Base-by-base conservation (phyloP, 2,113 vertebrate genomes). In the Trachemys scripta region DNA sequence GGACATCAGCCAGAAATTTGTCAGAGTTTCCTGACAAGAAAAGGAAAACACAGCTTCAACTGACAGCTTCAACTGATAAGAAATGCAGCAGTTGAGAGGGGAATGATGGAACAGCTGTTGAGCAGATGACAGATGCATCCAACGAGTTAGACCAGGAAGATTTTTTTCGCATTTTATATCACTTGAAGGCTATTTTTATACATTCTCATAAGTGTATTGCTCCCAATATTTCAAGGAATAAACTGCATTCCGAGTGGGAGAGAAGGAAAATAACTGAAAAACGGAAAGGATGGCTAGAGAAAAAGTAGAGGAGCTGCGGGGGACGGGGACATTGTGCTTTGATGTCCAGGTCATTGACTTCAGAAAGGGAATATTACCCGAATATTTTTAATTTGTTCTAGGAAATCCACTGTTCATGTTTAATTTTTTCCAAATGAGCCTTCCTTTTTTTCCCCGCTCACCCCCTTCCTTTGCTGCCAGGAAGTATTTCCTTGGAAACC, bases 401-500 rank as follows among this genome's bases (percentile, higher is more conserved):
- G 17, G 25, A 81, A 81, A 72, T 22, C 45, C 42, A 65, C 10
- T 72, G 11, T 59, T 56, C 45, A 31, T 81, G 87, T 19, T n/a
- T 84, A 38, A 16, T 80, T 78, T 76, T 80, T 56, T 86, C 42
- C 9, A 87, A 49, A 79, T 76, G 13, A 53, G 19, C 45, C 31
- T 13, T 12, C 35, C 29, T 50, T 78, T 78, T 27, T 12, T 38
- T 8, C 11, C 45, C 47, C 20, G 45, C 19, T 14, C 22, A 14
- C 22, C 79, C 38, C 50, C 13, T 45, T 53, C 25, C 8, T 22
- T 56, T 78, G 56, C 57, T 80, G 85, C 53, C 27, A 78, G 65
- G 84, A 87, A 88, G 31, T 54, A 91, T 81, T 87, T 86, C 90
- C 90, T 81, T 79, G 85, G 90, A 92, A 87, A 92, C 85, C 80